Base-by-base conservation (phyloP, 2,113 vertebrate genomes). In the Dasypus novemcinctus region DNA sequence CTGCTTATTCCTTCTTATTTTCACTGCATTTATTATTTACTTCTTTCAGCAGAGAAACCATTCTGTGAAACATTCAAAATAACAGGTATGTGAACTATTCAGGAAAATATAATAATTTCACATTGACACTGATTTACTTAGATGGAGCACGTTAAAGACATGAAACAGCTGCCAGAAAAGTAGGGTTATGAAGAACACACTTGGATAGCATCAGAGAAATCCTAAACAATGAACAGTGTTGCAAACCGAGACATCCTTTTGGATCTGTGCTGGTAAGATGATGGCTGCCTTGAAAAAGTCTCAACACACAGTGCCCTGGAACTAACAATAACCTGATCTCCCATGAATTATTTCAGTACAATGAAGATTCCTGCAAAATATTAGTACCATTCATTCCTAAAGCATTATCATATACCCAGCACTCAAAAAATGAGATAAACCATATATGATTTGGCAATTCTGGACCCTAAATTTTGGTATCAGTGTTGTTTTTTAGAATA, bases 1-100 rank as follows among this genome's bases (percentile, higher is more conserved):
- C 87, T 83, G 84, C 54, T 96, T 95, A 97, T 97, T 94, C 41
- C 21, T 87, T 85, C 92, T 97, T 23, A 71, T 96, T 97, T 91
- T 91, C 57, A 76, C 91, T 96, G 68, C 95, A 95, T 94, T 94
- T 54, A 31, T 88, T 76, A 95, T 88, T 97, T 96, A 90, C 54
- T 92, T 36, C 63, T 95, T 96, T 90, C 68, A 10, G 0, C 2
- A 5, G 61, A 91, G 18, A 91, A 96, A 88, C 57, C 75, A 21
- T 87, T 93, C 46, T 29, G 38, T n/a, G 52, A 95, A 97, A 84
- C 74, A 46, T 90, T 84, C 46, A 76, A 38, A 95, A 92, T 71
- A 82, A 76, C 54, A 75, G 29, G 49, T 79, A 82, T 52, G 66
- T 71, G 49, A 92, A 80, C 86, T n/a, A 66, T 52, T 95, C 83